Evolutionary conservation across 2,113 vertebrate species (phyloP).

Genomic region (Datnioides undecimradiatus): DNA sequence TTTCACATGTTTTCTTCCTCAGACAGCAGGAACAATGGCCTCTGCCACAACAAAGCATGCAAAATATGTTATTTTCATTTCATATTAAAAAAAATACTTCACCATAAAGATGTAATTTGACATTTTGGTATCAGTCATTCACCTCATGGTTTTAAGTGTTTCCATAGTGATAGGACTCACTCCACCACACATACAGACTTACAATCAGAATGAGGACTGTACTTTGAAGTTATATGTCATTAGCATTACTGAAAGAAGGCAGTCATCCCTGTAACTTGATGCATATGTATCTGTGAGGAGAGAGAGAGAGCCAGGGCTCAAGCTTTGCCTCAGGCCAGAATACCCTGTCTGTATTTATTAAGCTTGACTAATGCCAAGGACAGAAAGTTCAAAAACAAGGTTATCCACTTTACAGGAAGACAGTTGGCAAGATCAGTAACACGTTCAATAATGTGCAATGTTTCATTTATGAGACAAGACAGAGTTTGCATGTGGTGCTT

Average conservation of each 20-base stretch:
- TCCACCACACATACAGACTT: background rate
- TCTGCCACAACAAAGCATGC: no score
- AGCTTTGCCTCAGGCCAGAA: constrained; percentile 38
- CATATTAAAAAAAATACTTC: no score
- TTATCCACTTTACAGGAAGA: constrained; percentile 3
- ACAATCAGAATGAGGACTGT: background rate
- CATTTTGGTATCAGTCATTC: background rate
- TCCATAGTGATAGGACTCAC: background rate
- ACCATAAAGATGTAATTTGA: no score
- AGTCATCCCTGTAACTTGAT: constrained; percentile 8
- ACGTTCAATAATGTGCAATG: constrained; percentile 1
- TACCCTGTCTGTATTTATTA: constrained; percentile 28
- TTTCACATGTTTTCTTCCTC: no score
- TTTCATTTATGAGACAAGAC: constrained; percentile 17
- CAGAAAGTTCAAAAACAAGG: constrained; percentile 5
- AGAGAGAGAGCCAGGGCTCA: constrained; percentile 13
- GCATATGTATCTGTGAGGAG: background rate
- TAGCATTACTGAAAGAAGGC: background rate
- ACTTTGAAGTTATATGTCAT: background rate
- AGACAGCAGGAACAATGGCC: no score
- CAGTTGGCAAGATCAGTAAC: background rate
- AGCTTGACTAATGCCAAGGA: background rate
- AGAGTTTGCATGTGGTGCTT: constrained; percentile 1
- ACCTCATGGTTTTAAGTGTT: background rate
- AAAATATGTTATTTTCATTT: no score